phyloP scores from a whole-genome alignment of 2,113 vertebrate genomes.

The human region GRCh38 chr12:93585001-93585500 shows the following conservation, averaged over 20 bases:
- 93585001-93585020: no score
- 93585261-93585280: neutral
- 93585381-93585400: neutral
- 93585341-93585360: neutral
- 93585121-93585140: neutral
- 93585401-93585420: neutral
- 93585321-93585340: neutral
- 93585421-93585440: neutral
- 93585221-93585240: neutral
- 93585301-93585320: neutral
- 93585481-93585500: neutral
- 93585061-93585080: neutral
- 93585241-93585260: neutral
- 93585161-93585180: neutral
- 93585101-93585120: neutral
- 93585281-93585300: neutral
- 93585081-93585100: neutral
- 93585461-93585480: neutral
- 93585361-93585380: neutral
- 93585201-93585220: neutral
- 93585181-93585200: neutral
- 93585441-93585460: neutral
- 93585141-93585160: neutral
- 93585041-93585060: accelerated
- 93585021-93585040: no score